Conservation (phyloP, 2,888 invertebrate genomes). For the Cacoxenus indagator region DNA sequence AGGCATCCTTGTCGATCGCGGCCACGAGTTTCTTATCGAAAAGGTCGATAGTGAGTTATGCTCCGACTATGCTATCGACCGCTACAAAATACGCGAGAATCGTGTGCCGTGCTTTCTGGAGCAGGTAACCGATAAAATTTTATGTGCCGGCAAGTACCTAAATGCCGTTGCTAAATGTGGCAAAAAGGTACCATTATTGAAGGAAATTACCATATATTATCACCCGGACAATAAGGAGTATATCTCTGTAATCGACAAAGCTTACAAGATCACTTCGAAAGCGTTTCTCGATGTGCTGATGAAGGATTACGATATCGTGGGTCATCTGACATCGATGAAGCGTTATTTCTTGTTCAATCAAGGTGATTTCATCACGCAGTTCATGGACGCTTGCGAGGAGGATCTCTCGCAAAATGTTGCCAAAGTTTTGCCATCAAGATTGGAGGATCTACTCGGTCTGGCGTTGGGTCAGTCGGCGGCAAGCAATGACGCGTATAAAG, state of each 20-base stretch:
- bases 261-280: conserved; percentile 92
- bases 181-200: conserved; percentile 74
- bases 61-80: conserved; percentile 96
- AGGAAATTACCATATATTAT: conserved; percentile 73
- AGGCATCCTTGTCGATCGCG: conserved; percentile 93
- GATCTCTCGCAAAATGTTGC: conserved; percentile 92
- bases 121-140: conserved; percentile 87
- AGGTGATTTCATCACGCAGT: conserved; percentile 94
- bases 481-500: conserved; percentile 93
- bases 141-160: conserved; percentile 96
- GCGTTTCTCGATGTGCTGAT: conserved; percentile 88
- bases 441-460: conserved; percentile 91
- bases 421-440: conserved; percentile 87
- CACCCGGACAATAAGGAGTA: conserved; percentile 76
- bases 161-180: conserved; percentile 97
- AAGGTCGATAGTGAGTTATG: conserved; percentile 88
- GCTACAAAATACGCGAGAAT: conserved; percentile 81
- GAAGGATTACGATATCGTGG: conserved; percentile 93
- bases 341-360: conserved; percentile 93
- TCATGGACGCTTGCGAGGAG: conserved; percentile 94
- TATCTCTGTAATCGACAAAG: conserved; percentile 84
- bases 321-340: conserved; percentile 86
- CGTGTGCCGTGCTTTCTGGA: conserved; percentile 91
- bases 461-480: conserved; percentile 91
- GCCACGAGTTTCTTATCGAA: conserved; percentile 90